phyloP scores from a whole-genome alignment of 2,797 vertebrate genomes.

The Macropus fuliginosus region DNA sequence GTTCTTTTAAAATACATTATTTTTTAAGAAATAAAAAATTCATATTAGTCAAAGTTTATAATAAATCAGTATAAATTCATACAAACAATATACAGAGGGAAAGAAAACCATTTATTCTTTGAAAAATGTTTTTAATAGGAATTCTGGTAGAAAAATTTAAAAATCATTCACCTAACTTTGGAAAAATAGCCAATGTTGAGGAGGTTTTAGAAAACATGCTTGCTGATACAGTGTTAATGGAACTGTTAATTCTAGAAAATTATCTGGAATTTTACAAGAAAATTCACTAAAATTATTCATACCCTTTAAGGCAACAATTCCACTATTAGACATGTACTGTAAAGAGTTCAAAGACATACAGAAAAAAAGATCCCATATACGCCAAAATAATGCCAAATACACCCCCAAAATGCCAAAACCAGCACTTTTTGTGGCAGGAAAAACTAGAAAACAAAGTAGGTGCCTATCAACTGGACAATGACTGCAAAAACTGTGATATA shows the following conservation, averaged over 20 bases:
- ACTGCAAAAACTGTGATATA: no score
- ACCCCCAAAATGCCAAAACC: no score
- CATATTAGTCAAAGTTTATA: conserved; percentile 13
- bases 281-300: background rate
- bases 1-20: background rate
- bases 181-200: background rate
- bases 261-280: background rate
- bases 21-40: conserved; percentile 28
- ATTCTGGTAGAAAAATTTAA: conserved; percentile 2
- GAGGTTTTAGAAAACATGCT: background rate
- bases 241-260: background rate
- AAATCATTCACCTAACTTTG: background rate
- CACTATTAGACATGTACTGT: background rate
- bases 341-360: background rate
- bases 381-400: background rate
- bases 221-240: background rate
- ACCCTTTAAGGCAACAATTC: background rate
- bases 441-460: background rate
- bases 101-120: background rate
- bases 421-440: background rate
- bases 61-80: background rate
- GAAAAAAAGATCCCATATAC: background rate
- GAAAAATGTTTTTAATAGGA: conserved; percentile 15
- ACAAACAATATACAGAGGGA: background rate
- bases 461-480: no score